Base-by-base conservation (phyloP, 2,888 invertebrate species). In the Agrochola circellaris region DNA sequence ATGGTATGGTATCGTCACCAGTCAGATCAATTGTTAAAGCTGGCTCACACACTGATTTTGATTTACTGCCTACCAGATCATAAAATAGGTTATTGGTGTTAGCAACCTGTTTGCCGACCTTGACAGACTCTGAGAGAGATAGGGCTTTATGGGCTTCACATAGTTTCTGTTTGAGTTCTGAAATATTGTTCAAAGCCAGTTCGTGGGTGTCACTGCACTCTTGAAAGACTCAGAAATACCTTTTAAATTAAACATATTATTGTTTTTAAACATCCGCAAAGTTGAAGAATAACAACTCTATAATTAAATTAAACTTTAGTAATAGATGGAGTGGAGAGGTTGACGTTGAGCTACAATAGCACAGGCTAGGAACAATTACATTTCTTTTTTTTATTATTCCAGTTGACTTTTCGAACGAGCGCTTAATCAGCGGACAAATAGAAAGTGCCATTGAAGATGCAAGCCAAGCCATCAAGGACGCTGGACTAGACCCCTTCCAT, bases 401-500 rank as follows among this genome's bases (percentile, higher is more conserved):
- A 83, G 83, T 45, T 38, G 72, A 62, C 26, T 56, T 87, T 13
- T 30, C 38, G 9, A 75, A 90, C 8, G 85, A 88, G 51, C 90
- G 91, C 2, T 67, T 93, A 0, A 73, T 93, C 1, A 89, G 88
- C 15, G 90, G 88, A 20, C 61, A 87, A 3, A 91, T 95, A 13
- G 82, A 85, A 3, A 73, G 76, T 2, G 87, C 85, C 3, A 89
- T 96, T 34, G 88, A 94, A 11, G 88, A 90, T 1, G 0, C 91
- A 0, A 83, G 88, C 26, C 80, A 91, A 17, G 1, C 54, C 0
- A 93, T 96, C 60, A 82, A 70, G 0, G 93, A 94, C 0, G 86
- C 83, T 26, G 95, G 95, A 1, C 79, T 93, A 0, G 96, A 96
- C 71, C 96, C 96, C 1, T 23, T 90, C 0, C 2, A 78, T 2